Conservation (phyloP, 1,140 invertebrate species). For the Lamellibrachia luymesi region DNA sequence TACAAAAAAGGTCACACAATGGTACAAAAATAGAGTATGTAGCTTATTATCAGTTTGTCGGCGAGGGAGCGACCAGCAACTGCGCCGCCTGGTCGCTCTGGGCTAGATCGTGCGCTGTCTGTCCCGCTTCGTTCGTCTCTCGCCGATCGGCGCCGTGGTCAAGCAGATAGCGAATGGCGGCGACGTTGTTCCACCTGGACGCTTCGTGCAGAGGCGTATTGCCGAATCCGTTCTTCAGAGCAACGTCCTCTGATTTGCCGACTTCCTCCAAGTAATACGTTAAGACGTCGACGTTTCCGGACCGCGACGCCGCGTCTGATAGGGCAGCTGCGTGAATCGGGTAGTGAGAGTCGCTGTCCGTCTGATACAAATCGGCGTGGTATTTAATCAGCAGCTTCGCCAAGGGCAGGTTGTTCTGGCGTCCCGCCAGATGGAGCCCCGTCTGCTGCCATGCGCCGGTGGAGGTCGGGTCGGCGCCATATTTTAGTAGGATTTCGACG, state of each 20-base stretch:
- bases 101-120: background rate
- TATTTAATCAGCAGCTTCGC: background rate
- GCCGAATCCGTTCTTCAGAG: background rate
- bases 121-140: conserved; percentile 36
- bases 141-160: conserved; percentile 26
- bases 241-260: background rate
- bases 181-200: background rate
- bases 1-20: background rate
- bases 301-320: background rate
- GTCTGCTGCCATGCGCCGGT: conserved; percentile 11
- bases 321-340: conserved; percentile 12
- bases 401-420: conserved; percentile 12
- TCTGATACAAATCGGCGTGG: background rate
- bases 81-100: background rate
- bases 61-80: background rate
- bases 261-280: background rate
- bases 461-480: background rate
- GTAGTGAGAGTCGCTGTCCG: background rate
- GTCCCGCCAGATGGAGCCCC: conserved; percentile 12
- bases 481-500: background rate
- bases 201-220: conserved; percentile 9
- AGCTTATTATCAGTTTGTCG: background rate
- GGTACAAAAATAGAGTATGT: background rate
- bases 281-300: background rate
- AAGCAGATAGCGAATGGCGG: background rate